Evolutionary conservation across 1,140 invertebrate genomes (phyloP), one percentile per base, ranked within the genome.

Genomic region (Polypedilum pembai): DNA sequence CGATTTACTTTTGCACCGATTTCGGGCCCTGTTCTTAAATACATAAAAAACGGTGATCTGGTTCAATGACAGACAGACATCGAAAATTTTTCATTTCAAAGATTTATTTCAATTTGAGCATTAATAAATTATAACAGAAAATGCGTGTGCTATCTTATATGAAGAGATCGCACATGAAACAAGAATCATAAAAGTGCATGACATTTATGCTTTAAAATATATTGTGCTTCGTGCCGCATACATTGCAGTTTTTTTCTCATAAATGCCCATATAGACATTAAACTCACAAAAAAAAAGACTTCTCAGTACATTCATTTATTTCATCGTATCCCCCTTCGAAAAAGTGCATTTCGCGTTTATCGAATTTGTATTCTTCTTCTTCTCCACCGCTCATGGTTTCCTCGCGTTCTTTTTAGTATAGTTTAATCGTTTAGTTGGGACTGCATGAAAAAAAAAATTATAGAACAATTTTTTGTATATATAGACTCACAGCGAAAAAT

Each of bases 251-350:
- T n/a, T 8, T 56, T 56, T 56, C 45, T 56, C 45, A 56, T 56
- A 56, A 56, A n/a, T 56, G n/a, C n/a, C 45, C 45, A 56, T 56
- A 12, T n/a, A 56, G 45, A 56, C 45, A 56, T 56, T 56, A n/a
- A n/a, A 56, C 45, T 56, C n/a, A 56, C 45, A 56, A 56, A 56
- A 56, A 3, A 45, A 56, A 56, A 56, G n/a, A 56, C n/a, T 56
- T 56, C n/a, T 56, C 45, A 56, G 45, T 56, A 56, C 45, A 56
- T 56, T 56, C 45, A 56, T 56, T 56, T 56, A 56, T 56, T 56
- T 56, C 10, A n/a, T 56, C 45, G 45, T 56, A 56, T n/a, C 45
- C 45, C 45, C 45, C n/a, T 56, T n/a, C 12, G n/a, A 56, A 45
- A 56, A 56, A 56, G 45, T 56, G 45, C 45, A 56, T 56, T 56